Conservation (phyloP, 2,888 invertebrate genomes). For the Drosophila algonquin region DNA sequence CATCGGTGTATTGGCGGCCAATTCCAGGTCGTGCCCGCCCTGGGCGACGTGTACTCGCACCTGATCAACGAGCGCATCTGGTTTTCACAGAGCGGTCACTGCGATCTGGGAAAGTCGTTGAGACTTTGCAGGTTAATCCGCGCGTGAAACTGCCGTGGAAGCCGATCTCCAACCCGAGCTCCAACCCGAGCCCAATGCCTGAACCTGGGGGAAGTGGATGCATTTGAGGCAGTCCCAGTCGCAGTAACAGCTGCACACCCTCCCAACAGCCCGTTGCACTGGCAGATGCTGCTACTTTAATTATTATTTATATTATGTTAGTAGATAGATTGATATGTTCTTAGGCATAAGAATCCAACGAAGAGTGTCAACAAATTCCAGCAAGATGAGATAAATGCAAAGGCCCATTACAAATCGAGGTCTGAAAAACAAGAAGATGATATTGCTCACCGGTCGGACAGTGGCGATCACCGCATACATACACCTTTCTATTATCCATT, state of each 20-base stretch:
- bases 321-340: no score
- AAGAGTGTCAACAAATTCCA: no score
- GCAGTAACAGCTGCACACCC: constrained; percentile 58
- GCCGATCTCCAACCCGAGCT: constrained; percentile 16
- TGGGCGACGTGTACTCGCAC: constrained; percentile 53
- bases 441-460: not conserved
- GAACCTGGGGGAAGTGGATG: constrained; percentile 9
- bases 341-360: no score
- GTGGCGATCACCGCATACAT: not conserved
- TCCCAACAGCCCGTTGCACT: no score
- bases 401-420: no score
- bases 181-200: constrained; percentile 15
- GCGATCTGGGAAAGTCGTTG: constrained; percentile 48
- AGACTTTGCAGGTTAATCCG: constrained; percentile 20
- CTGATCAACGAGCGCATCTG: constrained; percentile 65
- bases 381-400: no score
- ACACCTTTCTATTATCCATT: not conserved
- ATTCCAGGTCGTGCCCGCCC: constrained; percentile 38
- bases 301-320: no score
- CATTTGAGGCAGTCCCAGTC: constrained; percentile 37
- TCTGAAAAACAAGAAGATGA: not conserved
- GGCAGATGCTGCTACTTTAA: no score
- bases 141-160: constrained; percentile 32
- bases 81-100: constrained; percentile 36
- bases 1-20: constrained; percentile 10